Percentiles rank a stretch among this genome's conserved stretches.
Conservation (phyloP, 2,888 invertebrate genomes). For the Lithosia quadra region DNA sequence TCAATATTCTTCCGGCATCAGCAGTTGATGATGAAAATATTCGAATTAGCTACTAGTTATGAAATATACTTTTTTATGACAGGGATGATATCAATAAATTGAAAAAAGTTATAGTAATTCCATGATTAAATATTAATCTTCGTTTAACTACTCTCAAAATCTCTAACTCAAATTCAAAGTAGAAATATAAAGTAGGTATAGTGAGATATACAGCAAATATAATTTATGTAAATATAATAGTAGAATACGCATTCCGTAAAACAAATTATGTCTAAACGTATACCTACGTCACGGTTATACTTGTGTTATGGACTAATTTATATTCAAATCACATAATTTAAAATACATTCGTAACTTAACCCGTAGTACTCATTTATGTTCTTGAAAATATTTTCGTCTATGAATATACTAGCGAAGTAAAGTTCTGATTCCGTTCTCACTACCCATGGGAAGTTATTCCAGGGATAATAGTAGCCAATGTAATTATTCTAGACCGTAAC, state of each 20-base stretch:
- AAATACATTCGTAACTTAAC: background rate
- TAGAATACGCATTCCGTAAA: background rate
- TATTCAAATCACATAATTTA: constrained; percentile 4
- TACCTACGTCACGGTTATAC: background rate
- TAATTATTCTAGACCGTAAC: no score
- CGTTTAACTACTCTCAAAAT: background rate
- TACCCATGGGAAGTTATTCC: no score
- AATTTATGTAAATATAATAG: background rate
- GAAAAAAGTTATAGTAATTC: no score
- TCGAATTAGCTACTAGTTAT: background rate
- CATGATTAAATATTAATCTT: background rate
- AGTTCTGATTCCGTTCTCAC: no score
- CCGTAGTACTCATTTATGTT: background rate
- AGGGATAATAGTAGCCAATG: no score
- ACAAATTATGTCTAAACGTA: background rate
- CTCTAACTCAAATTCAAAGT: background rate
- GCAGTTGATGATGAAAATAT: background rate
- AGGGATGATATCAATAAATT: no score
- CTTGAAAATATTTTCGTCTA: background rate
- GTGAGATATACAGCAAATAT: background rate
- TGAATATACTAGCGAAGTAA: no score
- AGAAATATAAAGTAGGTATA: background rate
- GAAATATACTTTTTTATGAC: background rate
- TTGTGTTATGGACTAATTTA: background rate
- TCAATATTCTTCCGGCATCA: no score